Evolutionary conservation across 2,113 vertebrate species (phyloP).

Genomic region (Ictalurus furcatus): DNA sequence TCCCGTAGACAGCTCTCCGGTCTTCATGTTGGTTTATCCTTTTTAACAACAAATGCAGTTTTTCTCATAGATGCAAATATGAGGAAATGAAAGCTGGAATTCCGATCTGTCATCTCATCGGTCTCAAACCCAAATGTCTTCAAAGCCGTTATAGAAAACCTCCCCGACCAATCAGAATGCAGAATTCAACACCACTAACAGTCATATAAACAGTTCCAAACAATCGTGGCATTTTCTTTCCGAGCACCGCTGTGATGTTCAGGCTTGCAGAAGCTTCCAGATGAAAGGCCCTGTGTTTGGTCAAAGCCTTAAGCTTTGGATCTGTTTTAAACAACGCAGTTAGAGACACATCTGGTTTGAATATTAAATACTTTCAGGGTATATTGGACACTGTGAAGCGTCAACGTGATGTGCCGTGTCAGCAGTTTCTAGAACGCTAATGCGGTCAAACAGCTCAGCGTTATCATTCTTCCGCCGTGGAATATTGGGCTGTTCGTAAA

Average conservation of each 20-base stretch:
- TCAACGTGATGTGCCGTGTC: slow-evolving; percentile 28
- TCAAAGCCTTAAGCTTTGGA: slow-evolving; percentile 8
- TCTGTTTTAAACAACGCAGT: slow-evolving; percentile 10
- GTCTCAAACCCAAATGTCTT: too few relatives aligned
- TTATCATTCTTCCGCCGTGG: not conserved
- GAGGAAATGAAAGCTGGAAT: too few relatives aligned
- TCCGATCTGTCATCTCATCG: too few relatives aligned
- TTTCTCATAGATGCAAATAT: too few relatives aligned
- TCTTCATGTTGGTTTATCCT: too few relatives aligned
- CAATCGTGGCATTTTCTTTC: not conserved
- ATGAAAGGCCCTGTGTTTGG: slow-evolving; percentile 9
- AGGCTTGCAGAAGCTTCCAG: not conserved
- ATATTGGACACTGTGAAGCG: not conserved
- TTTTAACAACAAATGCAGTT: too few relatives aligned
- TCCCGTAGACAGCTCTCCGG: too few relatives aligned
- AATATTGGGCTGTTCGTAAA: slow-evolving; percentile 9
- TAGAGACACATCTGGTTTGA: slow-evolving; percentile 10
- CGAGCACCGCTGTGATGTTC: not conserved
- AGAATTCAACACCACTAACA: not conserved
- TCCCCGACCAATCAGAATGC: not conserved
- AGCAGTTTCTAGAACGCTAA: slow-evolving; percentile 42
- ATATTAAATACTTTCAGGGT: slow-evolving; percentile 21
- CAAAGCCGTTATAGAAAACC: not conserved
- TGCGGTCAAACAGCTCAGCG: slow-evolving; percentile 31
- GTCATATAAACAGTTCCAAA: not conserved